A percentile compares a stretch with the other conserved stretches of the same genome.
These are phyloP conservation scores for Pachliopta kotzebuea DNA, from an alignment of 2,888 invertebrate species.

Conservation along the genomic window DNA sequence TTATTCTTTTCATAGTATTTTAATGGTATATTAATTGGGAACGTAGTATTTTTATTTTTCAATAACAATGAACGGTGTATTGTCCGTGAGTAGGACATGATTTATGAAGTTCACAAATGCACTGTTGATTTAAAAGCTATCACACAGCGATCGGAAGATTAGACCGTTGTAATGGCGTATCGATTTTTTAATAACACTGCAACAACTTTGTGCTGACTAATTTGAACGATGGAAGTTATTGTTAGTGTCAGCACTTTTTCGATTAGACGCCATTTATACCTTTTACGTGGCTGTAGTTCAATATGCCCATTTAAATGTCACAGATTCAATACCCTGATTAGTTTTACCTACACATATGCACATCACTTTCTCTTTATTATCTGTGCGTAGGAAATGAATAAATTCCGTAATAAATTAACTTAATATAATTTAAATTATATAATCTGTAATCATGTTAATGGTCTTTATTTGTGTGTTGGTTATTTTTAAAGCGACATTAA, in stretches of 20 bases:
- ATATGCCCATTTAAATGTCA: conserved; percentile 11
- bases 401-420: no score
- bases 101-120: conserved; percentile 29
- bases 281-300: conserved; percentile 8
- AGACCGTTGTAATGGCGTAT: conserved; percentile 41
- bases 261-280: conserved; percentile 21
- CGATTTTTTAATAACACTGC: conserved; percentile 43
- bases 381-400: no score
- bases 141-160: conserved; percentile 16
- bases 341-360: background rate
- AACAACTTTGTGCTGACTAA: conserved; percentile 29
- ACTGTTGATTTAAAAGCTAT: conserved; percentile 24
- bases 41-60: background rate
- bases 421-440: no score
- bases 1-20: background rate
- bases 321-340: background rate
- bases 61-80: background rate
- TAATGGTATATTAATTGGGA: background rate
- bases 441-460: no score
- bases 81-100: background rate
- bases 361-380: background rate
- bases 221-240: conserved; percentile 18
- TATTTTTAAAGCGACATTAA: background rate
- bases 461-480: no score
- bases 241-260: conserved; percentile 16